Conservation (phyloP, 2,113 vertebrate genomes). For the Neodon shergylaensis region DNA sequence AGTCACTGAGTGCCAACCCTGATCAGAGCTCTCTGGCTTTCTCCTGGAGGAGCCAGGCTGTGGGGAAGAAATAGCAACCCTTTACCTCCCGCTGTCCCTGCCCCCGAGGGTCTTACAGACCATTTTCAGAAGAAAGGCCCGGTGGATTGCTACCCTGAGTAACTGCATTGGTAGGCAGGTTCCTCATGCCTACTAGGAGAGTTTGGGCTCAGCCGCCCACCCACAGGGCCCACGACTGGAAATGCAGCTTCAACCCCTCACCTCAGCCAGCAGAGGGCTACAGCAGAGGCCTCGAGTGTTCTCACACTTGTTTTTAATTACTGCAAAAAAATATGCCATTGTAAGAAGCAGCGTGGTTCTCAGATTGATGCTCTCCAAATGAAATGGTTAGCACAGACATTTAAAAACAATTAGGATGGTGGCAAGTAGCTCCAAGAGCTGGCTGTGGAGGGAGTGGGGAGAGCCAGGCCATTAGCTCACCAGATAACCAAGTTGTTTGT, state of each 20-base stretch:
- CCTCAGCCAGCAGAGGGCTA: rapidly evolving
- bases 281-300: conserved; percentile 52
- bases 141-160: rapidly evolving
- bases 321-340: conserved; percentile 68
- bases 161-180: rapidly evolving
- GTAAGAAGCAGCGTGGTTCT: conserved; percentile 53
- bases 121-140: background rate
- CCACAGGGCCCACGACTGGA: too few species aligned
- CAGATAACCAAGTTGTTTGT: conserved; percentile 83
- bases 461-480: conserved; percentile 78
- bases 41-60: rapidly evolving
- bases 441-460: conserved; percentile 59
- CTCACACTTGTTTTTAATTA: conserved; percentile 84
- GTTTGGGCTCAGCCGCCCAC: background rate
- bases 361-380: conserved; percentile 81
- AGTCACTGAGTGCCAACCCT: background rate
- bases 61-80: background rate
- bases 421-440: conserved; percentile 77
- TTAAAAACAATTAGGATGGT: conserved; percentile 84
- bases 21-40: background rate
- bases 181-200: background rate
- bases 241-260: background rate
- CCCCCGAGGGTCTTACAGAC: background rate
- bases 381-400: conserved; percentile 82
- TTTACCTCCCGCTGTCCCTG: background rate